Percentiles rank a stretch among this genome's conserved stretches.
Evolutionary conservation across 2,113 vertebrate genomes (phyloP).

Genomic region (Myodes glareolus): DNA sequence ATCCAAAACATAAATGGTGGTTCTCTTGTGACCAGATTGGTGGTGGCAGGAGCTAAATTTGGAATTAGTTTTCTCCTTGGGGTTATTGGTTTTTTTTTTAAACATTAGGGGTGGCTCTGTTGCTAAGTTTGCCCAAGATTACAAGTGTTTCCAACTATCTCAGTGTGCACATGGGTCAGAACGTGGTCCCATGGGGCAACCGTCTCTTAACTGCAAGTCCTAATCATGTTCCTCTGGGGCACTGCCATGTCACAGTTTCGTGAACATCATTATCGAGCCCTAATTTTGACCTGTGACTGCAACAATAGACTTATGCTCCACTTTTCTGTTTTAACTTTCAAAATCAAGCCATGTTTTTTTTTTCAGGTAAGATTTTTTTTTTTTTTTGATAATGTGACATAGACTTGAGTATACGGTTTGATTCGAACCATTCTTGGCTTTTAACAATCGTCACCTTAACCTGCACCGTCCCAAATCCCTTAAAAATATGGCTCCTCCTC

Average conservation of each 20-base stretch:
- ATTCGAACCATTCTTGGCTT: background rate
- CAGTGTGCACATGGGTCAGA: constrained; percentile 62
- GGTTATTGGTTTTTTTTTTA: constrained; percentile 27
- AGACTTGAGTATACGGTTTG: background rate
- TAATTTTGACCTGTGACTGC: constrained; percentile 36
- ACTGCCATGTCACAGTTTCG: constrained; percentile 34
- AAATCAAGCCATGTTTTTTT: constrained; percentile 20
- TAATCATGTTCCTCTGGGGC: constrained; percentile 58
- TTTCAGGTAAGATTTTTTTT: constrained; percentile 3
- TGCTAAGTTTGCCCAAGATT: constrained; percentile 48
- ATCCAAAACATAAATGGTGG: constrained; percentile 47
- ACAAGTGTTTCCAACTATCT: constrained; percentile 59
- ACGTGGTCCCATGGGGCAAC: background rate
- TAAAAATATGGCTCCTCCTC: constrained; percentile 26
- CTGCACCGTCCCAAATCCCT: constrained; percentile 29
- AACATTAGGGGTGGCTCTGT: constrained; percentile 19
- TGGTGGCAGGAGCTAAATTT: background rate
- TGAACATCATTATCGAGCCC: constrained; percentile 20
- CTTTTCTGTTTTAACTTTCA: constrained; percentile 47
- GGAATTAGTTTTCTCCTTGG: constrained; percentile 24
- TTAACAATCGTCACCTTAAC: constrained; percentile 21
- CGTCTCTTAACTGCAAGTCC: constrained; percentile 21
- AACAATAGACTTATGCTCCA: constrained; percentile 58
- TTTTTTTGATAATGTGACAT: background rate
- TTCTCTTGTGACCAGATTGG: constrained; percentile 11